phyloP scores from a whole-genome alignment of 2,113 vertebrate genomes.

The Apus apus region DNA sequence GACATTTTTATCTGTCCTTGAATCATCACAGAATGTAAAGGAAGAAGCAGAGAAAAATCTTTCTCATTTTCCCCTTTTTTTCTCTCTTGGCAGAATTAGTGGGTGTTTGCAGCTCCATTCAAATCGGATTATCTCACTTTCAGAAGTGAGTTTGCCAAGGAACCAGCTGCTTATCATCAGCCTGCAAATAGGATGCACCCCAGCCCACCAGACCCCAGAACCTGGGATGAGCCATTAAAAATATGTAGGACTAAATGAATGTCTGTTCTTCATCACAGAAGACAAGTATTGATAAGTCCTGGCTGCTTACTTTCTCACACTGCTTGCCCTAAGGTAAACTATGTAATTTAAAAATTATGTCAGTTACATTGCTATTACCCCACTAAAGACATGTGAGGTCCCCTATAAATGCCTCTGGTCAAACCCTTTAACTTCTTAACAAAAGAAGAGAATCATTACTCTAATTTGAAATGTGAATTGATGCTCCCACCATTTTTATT shows the following conservation, averaged over 20 bases:
- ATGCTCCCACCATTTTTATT: background rate
- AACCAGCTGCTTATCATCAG: slow-evolving; percentile 35
- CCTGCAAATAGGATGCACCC: background rate
- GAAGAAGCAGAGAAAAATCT: background rate
- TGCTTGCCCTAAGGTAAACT: background rate
- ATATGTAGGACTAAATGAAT: background rate
- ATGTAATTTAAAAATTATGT: background rate
- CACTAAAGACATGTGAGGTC: background rate
- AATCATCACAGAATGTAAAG: background rate
- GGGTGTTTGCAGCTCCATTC: slow-evolving; percentile 4
- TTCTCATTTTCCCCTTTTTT: background rate
- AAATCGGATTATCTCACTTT: slow-evolving; percentile 47
- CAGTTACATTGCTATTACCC: background rate
- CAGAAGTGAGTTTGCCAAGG: slow-evolving; percentile 7
- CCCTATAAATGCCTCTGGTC: background rate
- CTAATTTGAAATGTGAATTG: background rate
- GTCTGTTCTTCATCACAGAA: background rate
- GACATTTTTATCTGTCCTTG: slow-evolving; percentile 48
- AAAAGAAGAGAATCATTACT: background rate
- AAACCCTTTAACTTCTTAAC: background rate
- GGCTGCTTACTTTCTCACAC: background rate
- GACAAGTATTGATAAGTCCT: background rate
- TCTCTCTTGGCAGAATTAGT: background rate
- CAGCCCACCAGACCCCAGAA: background rate
- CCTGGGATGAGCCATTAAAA: background rate